Conservation (phyloP, 92 coral and sea anemone species). For the Phenganax stokvisi region DNA sequence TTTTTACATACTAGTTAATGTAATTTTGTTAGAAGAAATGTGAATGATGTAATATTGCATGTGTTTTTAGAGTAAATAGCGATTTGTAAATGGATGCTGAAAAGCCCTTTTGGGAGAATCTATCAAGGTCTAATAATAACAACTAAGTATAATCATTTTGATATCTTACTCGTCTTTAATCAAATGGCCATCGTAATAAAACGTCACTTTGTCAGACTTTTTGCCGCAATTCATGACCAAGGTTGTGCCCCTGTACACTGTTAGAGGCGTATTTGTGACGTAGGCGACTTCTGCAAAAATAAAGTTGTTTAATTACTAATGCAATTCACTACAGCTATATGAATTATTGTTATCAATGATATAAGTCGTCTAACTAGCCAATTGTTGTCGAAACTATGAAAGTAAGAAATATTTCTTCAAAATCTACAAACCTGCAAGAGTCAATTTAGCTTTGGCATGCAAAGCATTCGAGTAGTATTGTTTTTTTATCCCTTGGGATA, state of each 20-base stretch:
- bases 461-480: not conserved
- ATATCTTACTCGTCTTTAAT: not conserved
- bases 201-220: not conserved
- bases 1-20: no score
- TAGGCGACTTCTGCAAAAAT: not conserved
- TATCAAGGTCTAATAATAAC: not conserved
- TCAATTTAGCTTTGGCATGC: no score
- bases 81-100: no score
- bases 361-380: no score
- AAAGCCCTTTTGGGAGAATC: no score
- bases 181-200: slow-evolving; percentile 5
- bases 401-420: not conserved
- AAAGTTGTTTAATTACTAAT: no score
- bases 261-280: not conserved
- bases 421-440: not conserved
- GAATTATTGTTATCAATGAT: no score
- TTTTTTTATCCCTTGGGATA: not conserved
- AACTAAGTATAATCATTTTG: not conserved
- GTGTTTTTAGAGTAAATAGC: no score
- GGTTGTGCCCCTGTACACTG: slow-evolving; percentile 3
- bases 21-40: no score
- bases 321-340: no score
- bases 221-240: slow-evolving; percentile 16
- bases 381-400: not conserved
- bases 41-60: no score